Percentiles rank a stretch among this genome's conserved stretches.
These are phyloP conservation scores for Craniophora ligustri DNA, from an alignment of 2,888 invertebrate species.

Conservation along the genomic window DNA sequence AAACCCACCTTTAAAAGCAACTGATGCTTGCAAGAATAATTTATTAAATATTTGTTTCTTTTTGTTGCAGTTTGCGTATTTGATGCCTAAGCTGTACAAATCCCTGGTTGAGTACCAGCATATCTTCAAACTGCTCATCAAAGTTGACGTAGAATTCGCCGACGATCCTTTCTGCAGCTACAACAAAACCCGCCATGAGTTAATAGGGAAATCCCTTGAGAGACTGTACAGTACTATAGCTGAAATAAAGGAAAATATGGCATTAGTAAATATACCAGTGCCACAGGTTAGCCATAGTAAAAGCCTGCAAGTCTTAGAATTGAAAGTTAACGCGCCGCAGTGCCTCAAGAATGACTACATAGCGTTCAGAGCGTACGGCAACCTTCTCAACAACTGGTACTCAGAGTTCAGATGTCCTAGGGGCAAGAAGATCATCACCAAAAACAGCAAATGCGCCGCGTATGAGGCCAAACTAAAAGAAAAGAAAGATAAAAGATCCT, in stretches of 20 bases:
- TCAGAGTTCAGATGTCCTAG: slow-evolving; percentile 81
- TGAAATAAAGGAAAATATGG: slow-evolving; percentile 82
- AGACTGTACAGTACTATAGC: slow-evolving; percentile 89
- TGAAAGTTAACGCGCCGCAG: slow-evolving; percentile 84
- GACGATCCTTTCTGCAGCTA: slow-evolving; percentile 81
- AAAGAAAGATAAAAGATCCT: slow-evolving; percentile 64
- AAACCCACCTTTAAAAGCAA: too few species aligned
- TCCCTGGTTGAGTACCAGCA: slow-evolving; percentile 76
- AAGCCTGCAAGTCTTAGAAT: slow-evolving; percentile 73
- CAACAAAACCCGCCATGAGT: slow-evolving; percentile 76
- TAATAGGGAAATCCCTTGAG: slow-evolving; percentile 76
- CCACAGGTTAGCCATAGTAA: slow-evolving; percentile 75
- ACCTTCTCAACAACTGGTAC: slow-evolving; percentile 89
- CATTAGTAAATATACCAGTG: slow-evolving; percentile 70
- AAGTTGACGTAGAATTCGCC: slow-evolving; percentile 75
- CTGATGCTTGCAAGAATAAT: slow-evolving; percentile 15
- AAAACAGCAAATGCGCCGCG: slow-evolving; percentile 63
- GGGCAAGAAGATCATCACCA: slow-evolving; percentile 66
- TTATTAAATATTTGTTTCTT: slow-evolving; percentile 51
- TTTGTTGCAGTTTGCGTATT: slow-evolving; percentile 87
- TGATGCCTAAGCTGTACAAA: slow-evolving; percentile 89
- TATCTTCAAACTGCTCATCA: slow-evolving; percentile 74
- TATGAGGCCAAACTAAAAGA: slow-evolving; percentile 71
- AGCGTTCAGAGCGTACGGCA: slow-evolving; percentile 88
- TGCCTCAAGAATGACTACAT: slow-evolving; percentile 90